These are phyloP conservation scores for Cheirogaleus medius DNA, from an alignment of 2,113 vertebrate species.

Conservation along the genomic window DNA sequence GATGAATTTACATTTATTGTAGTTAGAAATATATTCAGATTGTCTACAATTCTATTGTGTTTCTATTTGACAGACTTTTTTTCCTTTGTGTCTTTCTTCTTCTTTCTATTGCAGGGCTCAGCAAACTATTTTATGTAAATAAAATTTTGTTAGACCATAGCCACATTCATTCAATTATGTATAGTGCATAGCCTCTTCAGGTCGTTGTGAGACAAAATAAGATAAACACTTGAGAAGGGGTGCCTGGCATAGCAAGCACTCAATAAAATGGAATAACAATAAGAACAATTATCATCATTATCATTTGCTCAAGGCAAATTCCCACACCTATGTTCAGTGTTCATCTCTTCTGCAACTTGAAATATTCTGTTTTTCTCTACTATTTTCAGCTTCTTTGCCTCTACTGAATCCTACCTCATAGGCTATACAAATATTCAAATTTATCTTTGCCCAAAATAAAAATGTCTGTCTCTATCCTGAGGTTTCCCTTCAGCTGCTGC, in stretches of 20 bases:
- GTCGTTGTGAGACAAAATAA: background rate
- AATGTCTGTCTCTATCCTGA: background rate
- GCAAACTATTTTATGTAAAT: background rate
- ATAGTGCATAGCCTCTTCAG: background rate
- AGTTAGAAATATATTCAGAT: background rate
- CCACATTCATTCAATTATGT: background rate
- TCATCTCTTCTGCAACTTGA: background rate
- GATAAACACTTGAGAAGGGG: background rate
- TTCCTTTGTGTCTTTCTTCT: background rate
- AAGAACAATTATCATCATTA: background rate
- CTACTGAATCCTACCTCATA: background rate
- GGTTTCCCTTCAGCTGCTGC: background rate
- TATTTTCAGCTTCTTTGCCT: background rate
- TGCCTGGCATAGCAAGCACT: background rate
- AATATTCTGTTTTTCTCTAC: background rate
- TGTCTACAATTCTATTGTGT: background rate
- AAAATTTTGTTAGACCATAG: background rate
- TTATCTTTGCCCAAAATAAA: conserved; percentile 6
- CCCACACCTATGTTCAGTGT: background rate
- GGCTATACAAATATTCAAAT: background rate
- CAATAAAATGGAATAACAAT: background rate
- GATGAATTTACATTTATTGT: background rate
- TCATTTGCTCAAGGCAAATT: background rate
- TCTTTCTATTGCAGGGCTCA: background rate
- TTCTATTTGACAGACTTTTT: background rate